Conservation (phyloP, 2,888 invertebrate species). For the Arge pagana region DNA sequence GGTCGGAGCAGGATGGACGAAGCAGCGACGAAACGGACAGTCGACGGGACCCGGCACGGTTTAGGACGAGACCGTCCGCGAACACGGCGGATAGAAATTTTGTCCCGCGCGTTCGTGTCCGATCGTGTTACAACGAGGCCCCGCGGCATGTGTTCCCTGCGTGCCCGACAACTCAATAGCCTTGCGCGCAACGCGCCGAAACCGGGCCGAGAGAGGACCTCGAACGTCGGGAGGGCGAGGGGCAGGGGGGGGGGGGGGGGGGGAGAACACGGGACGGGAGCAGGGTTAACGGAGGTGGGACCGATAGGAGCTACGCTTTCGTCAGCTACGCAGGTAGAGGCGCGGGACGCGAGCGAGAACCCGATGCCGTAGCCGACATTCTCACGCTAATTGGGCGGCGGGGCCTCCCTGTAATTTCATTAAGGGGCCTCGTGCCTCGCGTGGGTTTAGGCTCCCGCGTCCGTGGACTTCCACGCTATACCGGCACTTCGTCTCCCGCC, state of each 20-base stretch:
- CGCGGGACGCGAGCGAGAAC: constrained; percentile 35
- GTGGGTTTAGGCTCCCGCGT: constrained; percentile 26
- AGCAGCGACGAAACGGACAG: no score
- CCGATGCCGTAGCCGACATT: constrained; percentile 42
- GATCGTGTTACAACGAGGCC: constrained; percentile 55
- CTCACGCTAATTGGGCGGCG: constrained; percentile 55
- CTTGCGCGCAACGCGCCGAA: constrained; percentile 23
- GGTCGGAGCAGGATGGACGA: no score
- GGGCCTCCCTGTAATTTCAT: constrained; percentile 53
- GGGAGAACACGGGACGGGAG: constrained; percentile 26
- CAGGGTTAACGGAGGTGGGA: constrained; percentile 21
- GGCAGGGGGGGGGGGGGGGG: constrained; percentile 6
- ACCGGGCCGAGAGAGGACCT: constrained; percentile 13
- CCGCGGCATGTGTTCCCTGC: constrained; percentile 45
- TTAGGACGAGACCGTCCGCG: no score
- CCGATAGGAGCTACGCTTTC: constrained; percentile 20
- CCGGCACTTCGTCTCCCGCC: constrained; percentile 8
- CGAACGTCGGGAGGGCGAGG: constrained; percentile 8
- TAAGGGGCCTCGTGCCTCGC: constrained; percentile 50
- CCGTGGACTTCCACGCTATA: constrained; percentile 23
- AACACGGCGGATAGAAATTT: no score
- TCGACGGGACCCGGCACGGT: no score
- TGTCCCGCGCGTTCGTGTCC: constrained; percentile 55
- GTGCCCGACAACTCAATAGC: constrained; percentile 53
- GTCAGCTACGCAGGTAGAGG: constrained; percentile 19